Evolutionary conservation across 2,888 invertebrate species (phyloP), one percentile per base, ranked within the genome.

Genomic region (Cosmia pyralina): DNA sequence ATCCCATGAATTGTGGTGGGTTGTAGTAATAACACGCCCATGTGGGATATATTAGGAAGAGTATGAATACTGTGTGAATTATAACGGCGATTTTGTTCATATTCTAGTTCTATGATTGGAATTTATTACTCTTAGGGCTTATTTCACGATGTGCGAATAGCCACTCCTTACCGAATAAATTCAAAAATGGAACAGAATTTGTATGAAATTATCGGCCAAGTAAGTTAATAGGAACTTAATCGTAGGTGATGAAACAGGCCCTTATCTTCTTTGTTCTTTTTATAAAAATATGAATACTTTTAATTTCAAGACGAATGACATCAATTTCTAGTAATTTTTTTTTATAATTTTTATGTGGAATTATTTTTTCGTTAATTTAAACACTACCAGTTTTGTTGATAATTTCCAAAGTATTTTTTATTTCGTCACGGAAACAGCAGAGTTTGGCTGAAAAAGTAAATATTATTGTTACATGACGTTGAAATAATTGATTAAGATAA

Each of bases 1-100:
- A 85, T 0, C 83, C 83, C 71, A 79, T 79, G 44, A 82, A 71
- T 13, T 75, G 72, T 2, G 63, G 66, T 10, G 85, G 87, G 41
- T 85, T 74, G n/a, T 75, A 82, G 5, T 77, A 84, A 5, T 69
- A 67, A n/a, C 50, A 71, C 0, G 67, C 38, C n/a, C 34, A 53
- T 15, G 66, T 52, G 13, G 71, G 63, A 17, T 77, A 55, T 7
- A 75, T 63, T 17, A 75, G 0, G 2, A 66, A 55, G 0, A 79
- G 7, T 11, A 64, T 46, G 1, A n/a, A 62, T 46, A 7, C 1
- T 58, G 19, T 19, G 0, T 10, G 6, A 1, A 64, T 55, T 13
- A 6, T 22, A n/a, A 48, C 11, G 1, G 44, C 0, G 0, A 0
- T 22, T 69, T 66, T 67, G 7, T 53, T 64, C 80, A 82, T 80